Conservation (phyloP, 2,113 vertebrate species). For the Notechis scutatus region DNA sequence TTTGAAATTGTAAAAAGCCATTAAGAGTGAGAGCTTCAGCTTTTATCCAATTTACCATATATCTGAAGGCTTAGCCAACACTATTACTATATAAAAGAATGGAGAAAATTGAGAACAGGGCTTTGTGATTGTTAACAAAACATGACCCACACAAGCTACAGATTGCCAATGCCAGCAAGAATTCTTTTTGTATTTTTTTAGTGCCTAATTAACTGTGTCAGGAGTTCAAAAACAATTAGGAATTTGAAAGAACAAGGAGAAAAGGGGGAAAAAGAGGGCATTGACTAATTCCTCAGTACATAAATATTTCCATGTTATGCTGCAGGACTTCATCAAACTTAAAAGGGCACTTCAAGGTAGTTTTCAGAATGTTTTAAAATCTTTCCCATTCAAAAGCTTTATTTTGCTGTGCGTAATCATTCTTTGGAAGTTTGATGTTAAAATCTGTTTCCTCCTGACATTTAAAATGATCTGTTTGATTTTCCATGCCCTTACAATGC, state of each 20-base stretch:
- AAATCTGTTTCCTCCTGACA: slow-evolving; percentile 19
- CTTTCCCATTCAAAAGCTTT: slow-evolving; percentile 14
- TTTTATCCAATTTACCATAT: slow-evolving; percentile 58
- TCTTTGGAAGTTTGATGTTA: neutral
- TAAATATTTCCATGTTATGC: slow-evolving; percentile 46
- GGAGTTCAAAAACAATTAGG: slow-evolving; percentile 66
- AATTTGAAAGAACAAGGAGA: slow-evolving; percentile 37
- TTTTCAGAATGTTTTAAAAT: slow-evolving; percentile 35
- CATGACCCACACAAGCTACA: slow-evolving; percentile 43
- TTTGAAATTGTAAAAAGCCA: slow-evolving; percentile 65
- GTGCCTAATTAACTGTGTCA: slow-evolving; percentile 69
- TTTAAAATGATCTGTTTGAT: slow-evolving; percentile 11
- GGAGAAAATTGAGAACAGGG: slow-evolving; percentile 74
- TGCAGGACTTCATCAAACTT: slow-evolving; percentile 32
- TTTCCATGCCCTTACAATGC: neutral
- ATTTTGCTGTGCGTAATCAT: slow-evolving; percentile 17
- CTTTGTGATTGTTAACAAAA: slow-evolving; percentile 59
- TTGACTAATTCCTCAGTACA: slow-evolving; percentile 50
- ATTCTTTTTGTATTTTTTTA: slow-evolving; percentile 58
- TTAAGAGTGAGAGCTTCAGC: slow-evolving; percentile 61
- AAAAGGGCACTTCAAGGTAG: slow-evolving; percentile 35
- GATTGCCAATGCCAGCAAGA: slow-evolving; percentile 52
- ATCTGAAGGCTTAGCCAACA: slow-evolving; percentile 69
- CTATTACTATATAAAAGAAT: slow-evolving; percentile 69
- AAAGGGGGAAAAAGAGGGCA: slow-evolving; percentile 16